Percentiles rank a stretch among this genome's conserved stretches.
Evolutionary conservation across 2,888 invertebrate species (phyloP).

Genomic region (Eupithecia pulchellata): DNA sequence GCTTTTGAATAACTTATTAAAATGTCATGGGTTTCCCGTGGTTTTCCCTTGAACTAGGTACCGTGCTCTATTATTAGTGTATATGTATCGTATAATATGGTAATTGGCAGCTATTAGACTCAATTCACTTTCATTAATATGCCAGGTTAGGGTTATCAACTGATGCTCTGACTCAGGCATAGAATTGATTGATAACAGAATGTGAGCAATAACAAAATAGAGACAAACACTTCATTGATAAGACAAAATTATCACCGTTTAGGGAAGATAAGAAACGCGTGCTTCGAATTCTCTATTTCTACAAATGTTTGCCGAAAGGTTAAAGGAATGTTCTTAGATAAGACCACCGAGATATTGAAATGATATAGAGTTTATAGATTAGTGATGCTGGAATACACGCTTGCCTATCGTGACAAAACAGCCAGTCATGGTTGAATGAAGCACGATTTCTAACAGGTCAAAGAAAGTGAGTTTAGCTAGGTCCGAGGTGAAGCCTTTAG

Average conservation of each 20-base stretch:
- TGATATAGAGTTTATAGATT: slow-evolving; percentile 9
- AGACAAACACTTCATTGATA: slow-evolving; percentile 54
- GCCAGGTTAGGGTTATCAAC: slow-evolving; percentile 22
- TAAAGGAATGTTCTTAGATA: slow-evolving; percentile 14
- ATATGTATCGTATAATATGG: slow-evolving; percentile 5
- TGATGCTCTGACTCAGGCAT: slow-evolving; percentile 16
- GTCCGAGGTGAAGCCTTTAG: slow-evolving; percentile 55
- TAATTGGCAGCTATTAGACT: slow-evolving; percentile 9
- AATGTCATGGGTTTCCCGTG: slow-evolving; percentile 33
- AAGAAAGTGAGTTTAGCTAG: slow-evolving; percentile 65
- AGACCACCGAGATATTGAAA: slow-evolving; percentile 5
- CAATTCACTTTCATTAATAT: slow-evolving; percentile 13
- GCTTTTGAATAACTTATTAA: background rate
- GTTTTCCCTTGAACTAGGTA: slow-evolving; percentile 30
- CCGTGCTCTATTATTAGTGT: slow-evolving; percentile 5
- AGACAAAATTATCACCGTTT: slow-evolving; percentile 53
- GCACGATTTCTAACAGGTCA: slow-evolving; percentile 72
- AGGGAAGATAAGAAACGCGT: slow-evolving; percentile 54
- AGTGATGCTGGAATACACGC: slow-evolving; percentile 21
- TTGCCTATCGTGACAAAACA: slow-evolving; percentile 53
- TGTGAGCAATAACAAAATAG: slow-evolving; percentile 45
- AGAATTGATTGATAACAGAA: slow-evolving; percentile 20
- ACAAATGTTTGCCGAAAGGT: background rate
- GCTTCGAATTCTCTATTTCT: slow-evolving; percentile 49
- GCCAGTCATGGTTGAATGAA: slow-evolving; percentile 57